These are phyloP conservation scores for Drosophila virilis DNA, from an alignment of 1,140 invertebrate genomes.

Conservation along the genomic window DNA sequence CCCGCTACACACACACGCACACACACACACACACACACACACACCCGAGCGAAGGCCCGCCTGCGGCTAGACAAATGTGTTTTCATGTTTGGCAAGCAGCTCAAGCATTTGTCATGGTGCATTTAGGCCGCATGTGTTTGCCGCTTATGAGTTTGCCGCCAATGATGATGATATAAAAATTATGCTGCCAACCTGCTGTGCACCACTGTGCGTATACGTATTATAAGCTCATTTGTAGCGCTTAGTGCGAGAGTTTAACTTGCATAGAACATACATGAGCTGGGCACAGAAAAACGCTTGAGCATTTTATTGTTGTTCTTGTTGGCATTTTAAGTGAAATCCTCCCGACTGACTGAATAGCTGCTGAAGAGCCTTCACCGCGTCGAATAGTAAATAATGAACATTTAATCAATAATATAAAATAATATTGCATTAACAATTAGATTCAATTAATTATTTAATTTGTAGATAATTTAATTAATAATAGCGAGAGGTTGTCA, in stretches of 20 bases:
- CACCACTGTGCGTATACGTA: constrained; percentile 36
- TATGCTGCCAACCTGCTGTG: constrained; percentile 36
- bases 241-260: constrained; percentile 27
- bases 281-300: not conserved
- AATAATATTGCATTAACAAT: too few species aligned
- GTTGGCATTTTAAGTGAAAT: constrained; percentile 1
- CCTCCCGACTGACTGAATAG: not conserved
- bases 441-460: too few species aligned
- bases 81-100: constrained; percentile 46
- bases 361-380: too few species aligned
- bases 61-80: constrained; percentile 52
- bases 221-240: constrained; percentile 45
- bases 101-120: constrained; percentile 54
- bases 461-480: too few species aligned
- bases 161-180: constrained; percentile 26
- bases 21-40: not conserved
- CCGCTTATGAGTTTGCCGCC: not conserved
- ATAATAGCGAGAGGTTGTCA: too few species aligned
- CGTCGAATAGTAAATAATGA: too few species aligned
- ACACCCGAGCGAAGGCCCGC: constrained; percentile 1
- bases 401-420: too few species aligned
- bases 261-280: constrained; percentile 25
- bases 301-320: not conserved
- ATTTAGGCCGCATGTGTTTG: constrained; percentile 12
- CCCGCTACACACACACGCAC: constrained; percentile 4